Percentiles rank a stretch among this genome's conserved stretches.
phyloP scores from a whole-genome alignment of 2,888 invertebrate genomes.

The Philopedon plagiatum region DNA sequence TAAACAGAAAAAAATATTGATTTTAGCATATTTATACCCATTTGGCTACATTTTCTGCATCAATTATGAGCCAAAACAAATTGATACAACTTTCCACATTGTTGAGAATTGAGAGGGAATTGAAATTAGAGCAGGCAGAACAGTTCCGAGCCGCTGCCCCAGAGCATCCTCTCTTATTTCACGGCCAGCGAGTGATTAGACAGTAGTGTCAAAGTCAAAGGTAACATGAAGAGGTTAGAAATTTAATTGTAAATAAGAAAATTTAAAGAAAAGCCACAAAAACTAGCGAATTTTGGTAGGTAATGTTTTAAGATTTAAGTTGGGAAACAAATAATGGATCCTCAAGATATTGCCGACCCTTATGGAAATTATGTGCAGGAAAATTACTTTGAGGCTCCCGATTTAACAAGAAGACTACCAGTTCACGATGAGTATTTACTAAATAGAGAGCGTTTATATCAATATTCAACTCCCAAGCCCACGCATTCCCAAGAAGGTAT shows the following conservation, averaged over 20 bases:
- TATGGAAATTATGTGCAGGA: conserved; percentile 32
- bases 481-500: conserved; percentile 52
- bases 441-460: conserved; percentile 45
- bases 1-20: too few relatives aligned
- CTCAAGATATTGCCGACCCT: conserved; percentile 28
- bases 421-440: conserved; percentile 52
- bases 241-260: neutral
- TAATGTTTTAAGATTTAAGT: conserved; percentile 13
- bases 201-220: too few relatives aligned
- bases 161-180: too few relatives aligned
- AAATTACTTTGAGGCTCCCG: conserved; percentile 50
- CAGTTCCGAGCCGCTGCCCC: too few relatives aligned
- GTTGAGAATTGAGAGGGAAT: too few relatives aligned
- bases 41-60: too few relatives aligned
- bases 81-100: too few relatives aligned
- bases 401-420: conserved; percentile 55
- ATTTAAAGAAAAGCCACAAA: neutral
- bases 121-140: too few relatives aligned
- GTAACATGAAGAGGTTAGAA: too few relatives aligned
- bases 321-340: conserved; percentile 33
- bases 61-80: too few relatives aligned
- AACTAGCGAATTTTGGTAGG: neutral
- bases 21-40: too few relatives aligned
- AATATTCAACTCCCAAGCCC: conserved; percentile 39
- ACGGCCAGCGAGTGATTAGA: too few relatives aligned